phyloP scores from a whole-genome alignment of 2,797 vertebrate genomes.

The Pelochelys cantorii region DNA sequence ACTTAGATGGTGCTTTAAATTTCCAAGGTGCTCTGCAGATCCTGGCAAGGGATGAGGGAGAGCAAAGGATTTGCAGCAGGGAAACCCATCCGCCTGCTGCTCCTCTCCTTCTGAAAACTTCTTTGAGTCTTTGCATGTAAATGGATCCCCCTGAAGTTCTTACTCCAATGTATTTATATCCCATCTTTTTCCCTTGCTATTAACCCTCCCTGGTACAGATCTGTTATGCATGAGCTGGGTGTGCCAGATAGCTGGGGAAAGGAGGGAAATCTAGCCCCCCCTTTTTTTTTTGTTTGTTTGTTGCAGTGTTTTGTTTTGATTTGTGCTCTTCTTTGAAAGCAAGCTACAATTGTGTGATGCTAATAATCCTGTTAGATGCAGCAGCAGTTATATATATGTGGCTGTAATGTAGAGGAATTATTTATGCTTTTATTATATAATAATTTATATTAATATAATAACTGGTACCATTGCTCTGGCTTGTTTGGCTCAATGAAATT shows the following conservation, averaged over 20 bases:
- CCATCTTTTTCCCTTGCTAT: not conserved
- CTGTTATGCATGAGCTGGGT: conserved; percentile 42
- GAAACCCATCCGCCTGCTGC: conserved; percentile 33
- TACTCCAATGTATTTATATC: not conserved
- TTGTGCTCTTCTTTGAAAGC: not conserved
- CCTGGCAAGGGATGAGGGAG: fast-evolving
- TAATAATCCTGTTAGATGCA: conserved; percentile 42
- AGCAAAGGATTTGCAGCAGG: not conserved
- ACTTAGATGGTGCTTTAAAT: not conserved
- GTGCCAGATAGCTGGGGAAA: conserved; percentile 5
- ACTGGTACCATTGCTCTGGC: not conserved
- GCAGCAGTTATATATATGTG: conserved; percentile 26
- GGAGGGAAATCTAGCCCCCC: not conserved
- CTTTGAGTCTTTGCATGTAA: conserved; percentile 45
- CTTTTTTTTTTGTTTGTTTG: not conserved
- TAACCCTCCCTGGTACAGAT: not conserved
- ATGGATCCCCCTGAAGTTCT: not conserved
- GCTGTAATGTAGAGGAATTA: conserved; percentile 44
- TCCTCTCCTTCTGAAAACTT: conserved; percentile 5
- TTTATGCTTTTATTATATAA: conserved; percentile 51
- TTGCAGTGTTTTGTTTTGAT: conserved; percentile 30
- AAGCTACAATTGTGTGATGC: conserved; percentile 34
- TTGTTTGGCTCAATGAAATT: not conserved
- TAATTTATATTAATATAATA: conserved; percentile 35
- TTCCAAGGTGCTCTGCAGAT: conserved; percentile 16